Evolutionary conservation across 64 coral and sea anemone species (phyloP).

Genomic region (Montipora sp.): DNA sequence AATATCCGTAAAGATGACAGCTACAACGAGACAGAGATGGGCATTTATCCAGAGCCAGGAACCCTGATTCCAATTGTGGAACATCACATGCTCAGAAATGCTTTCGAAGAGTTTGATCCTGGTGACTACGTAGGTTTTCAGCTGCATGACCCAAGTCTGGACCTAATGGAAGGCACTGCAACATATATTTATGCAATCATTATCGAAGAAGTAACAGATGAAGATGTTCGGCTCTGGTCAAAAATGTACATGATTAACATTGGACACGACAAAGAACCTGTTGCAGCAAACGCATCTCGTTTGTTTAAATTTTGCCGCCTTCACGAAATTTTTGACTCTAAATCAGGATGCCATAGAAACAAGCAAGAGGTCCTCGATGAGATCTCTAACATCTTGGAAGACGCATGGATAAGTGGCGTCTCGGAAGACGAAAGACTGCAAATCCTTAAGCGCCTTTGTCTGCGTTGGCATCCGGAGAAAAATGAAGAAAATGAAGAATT

Average conservation of each 20-base stretch:
- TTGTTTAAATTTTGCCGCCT: constrained; percentile 82
- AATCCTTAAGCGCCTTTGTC: constrained; percentile 44
- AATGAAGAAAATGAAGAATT: constrained; percentile 70
- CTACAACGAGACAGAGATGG: neutral
- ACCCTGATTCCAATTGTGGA: constrained; percentile 61
- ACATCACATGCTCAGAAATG: constrained; percentile 64
- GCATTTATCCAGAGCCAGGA: constrained; percentile 46
- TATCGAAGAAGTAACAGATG: constrained; percentile 23
- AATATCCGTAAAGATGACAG: constrained; percentile 45
- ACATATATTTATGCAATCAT: too few relatives aligned
- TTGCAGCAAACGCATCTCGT: constrained; percentile 51
- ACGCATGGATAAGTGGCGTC: neutral
- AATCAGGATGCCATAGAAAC: neutral
- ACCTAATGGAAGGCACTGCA: too few relatives aligned
- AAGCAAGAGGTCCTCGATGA: constrained; percentile 26
- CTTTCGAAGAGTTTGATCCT: neutral
- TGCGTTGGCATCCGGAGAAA: constrained; percentile 45
- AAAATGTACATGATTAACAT: constrained; percentile 77
- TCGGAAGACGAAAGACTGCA: constrained; percentile 3
- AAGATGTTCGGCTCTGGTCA: neutral
- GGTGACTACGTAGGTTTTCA: constrained; percentile 86
- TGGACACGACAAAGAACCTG: constrained; percentile 47
- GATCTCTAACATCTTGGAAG: constrained; percentile 3
- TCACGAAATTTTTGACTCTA: neutral
- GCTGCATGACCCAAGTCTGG: constrained; percentile 7